A percentile compares a stretch with the other conserved stretches of the same genome.
Conservation (phyloP, 1,140 invertebrate genomes). For the Ditylenchus dipsaci region DNA sequence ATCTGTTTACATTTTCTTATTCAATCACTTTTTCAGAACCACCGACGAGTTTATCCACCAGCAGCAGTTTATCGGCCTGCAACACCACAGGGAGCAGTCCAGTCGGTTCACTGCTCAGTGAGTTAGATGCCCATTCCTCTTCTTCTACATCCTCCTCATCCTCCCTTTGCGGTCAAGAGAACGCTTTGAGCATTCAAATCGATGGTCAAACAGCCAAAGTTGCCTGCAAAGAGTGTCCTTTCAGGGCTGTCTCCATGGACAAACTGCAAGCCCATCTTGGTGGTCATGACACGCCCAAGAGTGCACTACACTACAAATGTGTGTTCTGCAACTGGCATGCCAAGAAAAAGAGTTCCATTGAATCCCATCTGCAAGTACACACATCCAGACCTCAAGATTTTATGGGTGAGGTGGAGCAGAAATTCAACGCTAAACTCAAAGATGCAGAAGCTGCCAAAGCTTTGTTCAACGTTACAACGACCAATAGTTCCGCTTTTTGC, state of each 20-base stretch:
- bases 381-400: constrained; percentile 31
- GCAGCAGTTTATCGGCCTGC: constrained; percentile 7
- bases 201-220: constrained; percentile 1
- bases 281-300: constrained; percentile 22
- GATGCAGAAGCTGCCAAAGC: not conserved
- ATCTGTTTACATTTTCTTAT: not conserved
- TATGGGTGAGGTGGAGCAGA: constrained; percentile 40
- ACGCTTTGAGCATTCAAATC: not conserved
- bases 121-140: not conserved
- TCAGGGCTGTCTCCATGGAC: constrained; percentile 5
- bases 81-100: constrained; percentile 7
- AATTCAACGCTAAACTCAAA: constrained; percentile 20
- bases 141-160: too few species aligned
- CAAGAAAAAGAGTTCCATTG: constrained; percentile 32
- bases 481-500: not conserved
- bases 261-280: constrained; percentile 8
- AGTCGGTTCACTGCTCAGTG: not conserved
- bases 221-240: constrained; percentile 16
- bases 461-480: not conserved
- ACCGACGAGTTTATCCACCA: not conserved
- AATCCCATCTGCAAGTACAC: constrained; percentile 34
- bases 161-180: not conserved
- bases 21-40: not conserved
- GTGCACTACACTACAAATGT: constrained; percentile 37
- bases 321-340: constrained; percentile 39